Evolutionary conservation across 2,113 vertebrate species (phyloP).

Genomic region (Cardinalis cardinalis): DNA sequence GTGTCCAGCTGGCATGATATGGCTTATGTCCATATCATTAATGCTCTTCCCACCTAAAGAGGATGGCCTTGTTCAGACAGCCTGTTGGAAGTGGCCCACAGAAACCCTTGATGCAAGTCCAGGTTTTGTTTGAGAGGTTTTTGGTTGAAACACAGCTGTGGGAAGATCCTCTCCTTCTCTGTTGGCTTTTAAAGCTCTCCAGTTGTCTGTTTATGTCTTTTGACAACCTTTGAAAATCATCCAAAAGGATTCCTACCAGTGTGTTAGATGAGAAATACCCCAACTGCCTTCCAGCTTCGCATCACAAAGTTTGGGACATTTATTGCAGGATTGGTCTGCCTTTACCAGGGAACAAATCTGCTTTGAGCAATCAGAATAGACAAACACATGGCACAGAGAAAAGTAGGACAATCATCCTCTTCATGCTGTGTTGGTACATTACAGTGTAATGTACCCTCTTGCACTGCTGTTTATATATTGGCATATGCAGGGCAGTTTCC

Average conservation of each 20-base stretch:
- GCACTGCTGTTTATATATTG: not conserved
- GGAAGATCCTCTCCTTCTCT: not conserved
- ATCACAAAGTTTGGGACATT: fast-evolving
- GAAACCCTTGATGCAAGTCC: not conserved
- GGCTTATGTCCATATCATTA: not conserved
- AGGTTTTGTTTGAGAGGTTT: not conserved
- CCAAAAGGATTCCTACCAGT: not conserved
- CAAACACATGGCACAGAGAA: not conserved
- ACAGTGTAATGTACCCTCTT: not conserved
- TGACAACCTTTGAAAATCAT: not conserved
- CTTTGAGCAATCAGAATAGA: not conserved
- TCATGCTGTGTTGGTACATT: fast-evolving
- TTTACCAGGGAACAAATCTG: not conserved
- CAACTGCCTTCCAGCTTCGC: not conserved
- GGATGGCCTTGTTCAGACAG: not conserved
- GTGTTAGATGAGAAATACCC: not conserved
- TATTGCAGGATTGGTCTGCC: not conserved
- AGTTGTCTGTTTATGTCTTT: not conserved
- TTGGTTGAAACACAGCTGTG: not conserved
- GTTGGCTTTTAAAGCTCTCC: not conserved
- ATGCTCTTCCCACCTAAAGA: not conserved
- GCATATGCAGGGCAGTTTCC: not conserved
- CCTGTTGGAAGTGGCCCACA: not conserved
- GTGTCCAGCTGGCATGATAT: not conserved
- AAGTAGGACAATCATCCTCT: not conserved